Evolutionary conservation across 2,113 vertebrate species (phyloP).

Genomic region (Raphicerus campestris): DNA sequence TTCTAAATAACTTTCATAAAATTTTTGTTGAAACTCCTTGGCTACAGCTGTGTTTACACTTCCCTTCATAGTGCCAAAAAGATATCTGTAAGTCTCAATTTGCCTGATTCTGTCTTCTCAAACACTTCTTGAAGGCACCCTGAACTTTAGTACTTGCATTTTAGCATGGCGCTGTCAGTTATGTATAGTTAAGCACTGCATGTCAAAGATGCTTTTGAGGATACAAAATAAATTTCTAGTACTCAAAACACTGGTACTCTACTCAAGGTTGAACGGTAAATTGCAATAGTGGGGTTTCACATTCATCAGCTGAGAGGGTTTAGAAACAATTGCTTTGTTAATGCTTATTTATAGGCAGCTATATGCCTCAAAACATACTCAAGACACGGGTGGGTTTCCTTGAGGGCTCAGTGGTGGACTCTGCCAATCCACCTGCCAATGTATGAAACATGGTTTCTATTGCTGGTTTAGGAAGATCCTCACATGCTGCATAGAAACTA

Average conservation of each 20-base stretch:
- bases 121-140: background rate
- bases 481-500: background rate
- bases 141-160: background rate
- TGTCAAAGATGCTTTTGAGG: constrained; percentile 23
- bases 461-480: background rate
- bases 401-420: background rate
- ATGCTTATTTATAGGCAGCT: background rate
- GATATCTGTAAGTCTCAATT: background rate
- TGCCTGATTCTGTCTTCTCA: background rate
- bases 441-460: background rate
- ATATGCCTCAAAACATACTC: background rate
- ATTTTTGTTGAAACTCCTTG: background rate
- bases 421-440: background rate
- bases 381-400: background rate
- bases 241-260: background rate
- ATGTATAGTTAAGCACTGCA: background rate
- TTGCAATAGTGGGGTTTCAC: background rate
- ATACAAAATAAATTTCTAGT: background rate
- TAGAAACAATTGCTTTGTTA: background rate
- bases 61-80: background rate
- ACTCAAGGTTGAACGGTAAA: background rate
- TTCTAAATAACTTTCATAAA: background rate
- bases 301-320: background rate
- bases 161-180: background rate
- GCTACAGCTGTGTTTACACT: background rate